Base-by-base conservation (phyloP, 64 coral and sea anemone species). In the Porites lutea region DNA sequence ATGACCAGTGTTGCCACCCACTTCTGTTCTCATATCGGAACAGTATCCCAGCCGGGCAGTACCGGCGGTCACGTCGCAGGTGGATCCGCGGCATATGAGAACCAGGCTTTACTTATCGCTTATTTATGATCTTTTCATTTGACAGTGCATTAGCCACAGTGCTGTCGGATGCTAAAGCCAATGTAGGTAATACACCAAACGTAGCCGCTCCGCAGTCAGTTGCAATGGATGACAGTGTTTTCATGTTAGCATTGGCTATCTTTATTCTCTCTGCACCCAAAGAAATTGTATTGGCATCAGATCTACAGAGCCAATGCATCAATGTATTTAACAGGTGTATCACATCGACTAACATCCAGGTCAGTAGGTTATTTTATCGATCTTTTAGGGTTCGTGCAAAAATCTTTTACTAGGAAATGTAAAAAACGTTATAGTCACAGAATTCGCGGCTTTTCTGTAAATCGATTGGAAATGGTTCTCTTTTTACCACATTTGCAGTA, bases 261-360 rank as follows among this genome's bases (percentile, higher is more conserved):
- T 99, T 99, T 52, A 93, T 99, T 54, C 77, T 99, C 5, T 96
- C 94, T 45, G 97, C 94, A 50, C 97, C 97, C 48, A 90, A 88
- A 46, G 94, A 99, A 74, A 91, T 95, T 18, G 84, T 93, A 5
- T 87, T 96, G 13, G 84, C 93, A 52, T 89, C 90, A 64, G 76
- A 96, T 54, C 75, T 99, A 52, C 88, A 96, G 51, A 81, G 96
- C 48, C 78, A 93, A 20, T 99, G 94, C 61, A 91, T 99, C 51
- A 79, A 90, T 60, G 88, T 99, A 2, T 99, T 99, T 60, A 92
- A 81, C 11, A 67, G 97, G 16, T 99, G 97, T 16, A 51, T 99
- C 10, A 93, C 86, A 47, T 94, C 97, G 37, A 44, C 71, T 14
- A 86, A 95, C 58, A 45, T 51, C 3, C 82, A 99, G 71, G 97